These are phyloP conservation scores for Microplitis manilae DNA, from an alignment of 2,888 invertebrate species.

Conservation along the genomic window DNA sequence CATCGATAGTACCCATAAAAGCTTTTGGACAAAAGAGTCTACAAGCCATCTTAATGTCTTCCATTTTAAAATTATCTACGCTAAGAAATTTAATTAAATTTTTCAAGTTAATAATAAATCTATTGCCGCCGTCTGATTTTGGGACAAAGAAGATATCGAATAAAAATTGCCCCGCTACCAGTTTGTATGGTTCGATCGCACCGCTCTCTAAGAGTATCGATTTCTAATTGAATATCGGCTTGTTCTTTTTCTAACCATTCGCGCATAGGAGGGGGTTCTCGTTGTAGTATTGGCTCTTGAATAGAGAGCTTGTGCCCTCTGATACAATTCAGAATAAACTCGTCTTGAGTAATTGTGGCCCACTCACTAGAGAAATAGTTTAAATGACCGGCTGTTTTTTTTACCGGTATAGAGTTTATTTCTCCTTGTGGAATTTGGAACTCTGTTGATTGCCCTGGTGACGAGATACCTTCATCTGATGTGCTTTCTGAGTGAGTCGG, in stretches of 20 bases:
- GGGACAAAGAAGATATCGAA: slow-evolving; percentile 2
- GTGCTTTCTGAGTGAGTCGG: no score
- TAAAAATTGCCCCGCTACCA: slow-evolving; percentile 2
- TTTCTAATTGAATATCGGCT: not conserved
- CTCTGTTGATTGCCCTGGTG: no score
- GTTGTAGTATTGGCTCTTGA: not conserved
- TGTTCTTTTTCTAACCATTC: not conserved
- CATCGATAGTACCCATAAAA: slow-evolving; percentile 11
- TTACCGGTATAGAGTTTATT: no score
- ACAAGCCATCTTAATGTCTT: not conserved
- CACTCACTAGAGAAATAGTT: not conserved
- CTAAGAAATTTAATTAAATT: not conserved
- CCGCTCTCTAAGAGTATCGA: not conserved
- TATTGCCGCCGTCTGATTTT: not conserved
- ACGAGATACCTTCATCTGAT: no score
- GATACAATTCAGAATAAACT: not conserved
- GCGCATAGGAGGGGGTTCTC: not conserved
- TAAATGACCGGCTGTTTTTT: no score
- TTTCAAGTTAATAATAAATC: slow-evolving; percentile 7
- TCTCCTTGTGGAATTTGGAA: no score
- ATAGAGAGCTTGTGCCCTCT: no score
- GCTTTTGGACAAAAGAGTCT: not conserved
- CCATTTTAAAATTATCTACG: slow-evolving; percentile 11
- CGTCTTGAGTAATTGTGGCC: not conserved
- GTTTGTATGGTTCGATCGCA: slow-evolving; percentile 6